phyloP scores from a whole-genome alignment of 2,888 invertebrate species.

The Aphelenchoides bicaudatus region DNA sequence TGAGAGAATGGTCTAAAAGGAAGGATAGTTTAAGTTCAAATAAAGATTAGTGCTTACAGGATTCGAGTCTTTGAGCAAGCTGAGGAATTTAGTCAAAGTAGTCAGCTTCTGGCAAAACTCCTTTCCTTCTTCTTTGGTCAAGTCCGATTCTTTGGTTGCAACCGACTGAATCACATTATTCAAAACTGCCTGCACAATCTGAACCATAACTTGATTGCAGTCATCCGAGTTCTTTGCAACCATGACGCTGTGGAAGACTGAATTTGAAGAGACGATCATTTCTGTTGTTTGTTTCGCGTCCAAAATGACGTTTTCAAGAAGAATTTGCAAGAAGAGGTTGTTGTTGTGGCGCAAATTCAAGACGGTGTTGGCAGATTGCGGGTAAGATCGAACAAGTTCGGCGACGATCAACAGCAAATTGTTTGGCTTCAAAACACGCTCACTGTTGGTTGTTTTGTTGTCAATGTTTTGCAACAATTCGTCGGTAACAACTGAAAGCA shows the following conservation, averaged over 20 bases:
- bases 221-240: conserved; percentile 11
- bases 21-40: not conserved
- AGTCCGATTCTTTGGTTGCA: not conserved
- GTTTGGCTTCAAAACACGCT: conserved; percentile 15
- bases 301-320: conserved; percentile 12
- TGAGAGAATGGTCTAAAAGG: not conserved
- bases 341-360: conserved; percentile 17
- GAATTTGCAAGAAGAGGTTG: conserved; percentile 13
- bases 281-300: conserved; percentile 8
- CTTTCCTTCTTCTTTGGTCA: conserved; percentile 8
- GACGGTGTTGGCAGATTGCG: conserved; percentile 17
- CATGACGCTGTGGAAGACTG: conserved; percentile 20
- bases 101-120: conserved; percentile 5
- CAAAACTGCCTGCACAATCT: conserved; percentile 16
- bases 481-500: not conserved
- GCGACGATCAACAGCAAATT: conserved; percentile 22
- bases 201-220: conserved; percentile 14
- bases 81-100: conserved; percentile 6
- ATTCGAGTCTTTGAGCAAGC: conserved; percentile 1
- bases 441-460: not conserved
- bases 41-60: not conserved
- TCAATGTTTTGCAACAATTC: conserved; percentile 11
- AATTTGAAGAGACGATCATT: conserved; percentile 15
- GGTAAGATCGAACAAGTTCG: conserved; percentile 31
- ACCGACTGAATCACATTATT: not conserved